phyloP scores from a whole-genome alignment of 2,888 invertebrate species.

The Tipula helvola region DNA sequence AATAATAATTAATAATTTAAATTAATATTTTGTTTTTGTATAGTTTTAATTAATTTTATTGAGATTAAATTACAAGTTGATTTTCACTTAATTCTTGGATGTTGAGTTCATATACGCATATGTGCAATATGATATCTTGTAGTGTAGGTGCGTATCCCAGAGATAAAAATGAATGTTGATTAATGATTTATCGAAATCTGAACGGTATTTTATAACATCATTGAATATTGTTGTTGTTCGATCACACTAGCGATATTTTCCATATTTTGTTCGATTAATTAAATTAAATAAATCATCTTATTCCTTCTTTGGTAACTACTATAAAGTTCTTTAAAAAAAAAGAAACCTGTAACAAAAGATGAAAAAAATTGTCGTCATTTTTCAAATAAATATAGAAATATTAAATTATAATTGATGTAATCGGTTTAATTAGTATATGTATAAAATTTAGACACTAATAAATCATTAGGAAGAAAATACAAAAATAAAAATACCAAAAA shows the following conservation, averaged over 20 bases:
- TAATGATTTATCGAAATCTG: not conserved
- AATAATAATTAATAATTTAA: not conserved
- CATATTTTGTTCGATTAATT: not conserved
- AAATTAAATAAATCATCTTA: not conserved
- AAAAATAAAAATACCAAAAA: not conserved
- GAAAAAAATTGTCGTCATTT: not conserved
- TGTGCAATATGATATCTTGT: not conserved
- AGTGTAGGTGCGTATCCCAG: not conserved
- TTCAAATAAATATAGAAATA: not conserved
- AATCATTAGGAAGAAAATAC: not conserved
- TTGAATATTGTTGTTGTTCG: not conserved
- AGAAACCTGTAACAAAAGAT: not conserved
- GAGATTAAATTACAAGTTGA: not conserved
- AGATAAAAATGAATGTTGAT: not conserved
- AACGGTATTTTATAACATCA: not conserved
- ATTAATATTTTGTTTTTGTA: not conserved
- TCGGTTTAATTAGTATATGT: not conserved
- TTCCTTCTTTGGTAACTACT: not conserved
- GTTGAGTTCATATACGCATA: not conserved
- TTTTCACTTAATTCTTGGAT: not conserved
- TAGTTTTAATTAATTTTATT: not conserved
- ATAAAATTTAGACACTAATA: not conserved
- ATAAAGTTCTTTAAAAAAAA: not conserved
- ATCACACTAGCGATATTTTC: not conserved
- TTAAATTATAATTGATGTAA: not conserved